A percentile compares a stretch with the other conserved stretches of the same genome.
Conservation (phyloP, 2,113 vertebrate genomes). For the Seriola dumerili region DNA sequence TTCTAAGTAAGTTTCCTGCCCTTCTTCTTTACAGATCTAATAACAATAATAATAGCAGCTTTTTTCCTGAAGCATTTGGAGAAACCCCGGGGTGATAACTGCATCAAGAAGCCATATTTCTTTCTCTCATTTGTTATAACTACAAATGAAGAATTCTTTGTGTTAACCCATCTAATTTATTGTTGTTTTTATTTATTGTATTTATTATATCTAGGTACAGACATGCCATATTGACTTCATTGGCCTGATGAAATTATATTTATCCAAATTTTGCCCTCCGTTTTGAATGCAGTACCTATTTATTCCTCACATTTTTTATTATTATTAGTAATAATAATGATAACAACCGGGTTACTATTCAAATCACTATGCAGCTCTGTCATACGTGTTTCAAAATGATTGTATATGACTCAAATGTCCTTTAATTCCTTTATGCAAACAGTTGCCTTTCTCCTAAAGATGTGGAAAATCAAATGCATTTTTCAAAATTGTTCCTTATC, state of each 20-base stretch:
- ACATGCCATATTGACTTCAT: slow-evolving; percentile 72
- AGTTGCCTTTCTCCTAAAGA: slow-evolving; percentile 82
- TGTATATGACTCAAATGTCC: slow-evolving; percentile 80
- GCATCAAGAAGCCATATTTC: slow-evolving; percentile 85
- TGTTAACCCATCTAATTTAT: slow-evolving; percentile 85
- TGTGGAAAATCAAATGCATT: slow-evolving; percentile 77
- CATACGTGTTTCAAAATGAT: slow-evolving; percentile 80
- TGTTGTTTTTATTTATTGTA: slow-evolving; percentile 86
- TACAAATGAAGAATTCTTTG: slow-evolving; percentile 76
- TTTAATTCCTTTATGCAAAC: slow-evolving; percentile 83
- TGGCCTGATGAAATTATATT: slow-evolving; percentile 71
- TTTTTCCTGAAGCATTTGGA: slow-evolving; percentile 66
- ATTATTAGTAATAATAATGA: slow-evolving; percentile 47
- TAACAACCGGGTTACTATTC: slow-evolving; percentile 75
- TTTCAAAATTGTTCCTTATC: slow-evolving; percentile 74
- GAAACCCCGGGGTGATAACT: slow-evolving; percentile 75
- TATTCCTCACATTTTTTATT: slow-evolving; percentile 63
- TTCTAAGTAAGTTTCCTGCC: slow-evolving; percentile 23
- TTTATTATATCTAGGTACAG: slow-evolving; percentile 85
- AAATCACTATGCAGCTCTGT: slow-evolving; percentile 84
- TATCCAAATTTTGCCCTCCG: slow-evolving; percentile 66
- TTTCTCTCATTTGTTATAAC: slow-evolving; percentile 77
- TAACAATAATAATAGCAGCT: slow-evolving; percentile 50
- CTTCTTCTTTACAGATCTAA: slow-evolving; percentile 57
- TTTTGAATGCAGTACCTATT: slow-evolving; percentile 78